A percentile compares a stretch with the other conserved stretches of the same genome.
Conservation (phyloP, 2,113 vertebrate genomes). For the Hoplias malabaricus region DNA sequence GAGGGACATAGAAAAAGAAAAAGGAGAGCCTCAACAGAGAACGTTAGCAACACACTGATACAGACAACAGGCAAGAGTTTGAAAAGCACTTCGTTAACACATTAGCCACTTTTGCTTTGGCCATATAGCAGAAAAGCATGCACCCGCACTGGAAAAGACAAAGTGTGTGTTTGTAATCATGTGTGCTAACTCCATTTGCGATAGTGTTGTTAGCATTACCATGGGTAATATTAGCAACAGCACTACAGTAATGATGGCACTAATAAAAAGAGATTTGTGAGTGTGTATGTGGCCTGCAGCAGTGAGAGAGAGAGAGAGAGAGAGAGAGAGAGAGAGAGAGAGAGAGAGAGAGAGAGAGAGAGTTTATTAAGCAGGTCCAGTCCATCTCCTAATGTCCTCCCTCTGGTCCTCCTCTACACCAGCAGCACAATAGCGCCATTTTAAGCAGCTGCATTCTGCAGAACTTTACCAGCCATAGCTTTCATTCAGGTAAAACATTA, state of each 20-base stretch:
- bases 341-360: conserved; percentile 2
- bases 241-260: background rate
- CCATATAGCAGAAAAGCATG: background rate
- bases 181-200: background rate
- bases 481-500: background rate
- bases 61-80: conserved; percentile 5
- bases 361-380: conserved; percentile 13
- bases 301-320: background rate
- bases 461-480: background rate
- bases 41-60: background rate
- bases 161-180: background rate
- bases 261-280: background rate
- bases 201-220: background rate
- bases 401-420: conserved; percentile 3
- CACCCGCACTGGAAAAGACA: background rate
- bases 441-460: background rate
- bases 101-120: background rate
- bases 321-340: background rate
- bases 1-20: background rate
- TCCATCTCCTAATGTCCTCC: conserved; percentile 15
- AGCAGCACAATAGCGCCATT: background rate
- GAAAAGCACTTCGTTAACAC: background rate
- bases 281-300: background rate
- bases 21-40: background rate
- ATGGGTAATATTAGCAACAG: conserved; percentile 1